These are phyloP conservation scores for Melipona bicolor DNA, from an alignment of 2,888 invertebrate species.

Conservation along the genomic window DNA sequence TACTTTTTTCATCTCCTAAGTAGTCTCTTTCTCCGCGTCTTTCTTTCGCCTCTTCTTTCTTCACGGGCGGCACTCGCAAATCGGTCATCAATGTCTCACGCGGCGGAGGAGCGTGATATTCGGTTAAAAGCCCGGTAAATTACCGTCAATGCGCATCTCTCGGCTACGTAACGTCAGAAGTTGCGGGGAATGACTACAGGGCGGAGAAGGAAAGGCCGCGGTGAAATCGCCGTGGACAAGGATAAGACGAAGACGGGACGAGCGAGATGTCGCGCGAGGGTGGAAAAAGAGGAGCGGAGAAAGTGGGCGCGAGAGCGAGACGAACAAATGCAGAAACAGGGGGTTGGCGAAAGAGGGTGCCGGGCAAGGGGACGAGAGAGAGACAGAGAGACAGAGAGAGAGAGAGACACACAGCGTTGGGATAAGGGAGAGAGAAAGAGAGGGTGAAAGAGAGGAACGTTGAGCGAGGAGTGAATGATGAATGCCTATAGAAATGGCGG, in stretches of 20 bases:
- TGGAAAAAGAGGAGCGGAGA: slow-evolving; percentile 22
- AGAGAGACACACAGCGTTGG: no score
- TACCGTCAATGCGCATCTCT: slow-evolving; percentile 75
- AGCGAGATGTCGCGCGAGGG: slow-evolving; percentile 5
- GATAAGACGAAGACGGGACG: slow-evolving; percentile 20
- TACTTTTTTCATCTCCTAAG: neutral
- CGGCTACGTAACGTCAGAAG: slow-evolving; percentile 51
- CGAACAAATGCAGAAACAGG: slow-evolving; percentile 31
- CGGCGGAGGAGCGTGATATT: slow-evolving; percentile 59
- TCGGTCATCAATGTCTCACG: slow-evolving; percentile 49
- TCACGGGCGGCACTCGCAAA: slow-evolving; percentile 25
- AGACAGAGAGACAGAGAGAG: slow-evolving; percentile 10
- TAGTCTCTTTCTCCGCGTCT: neutral
- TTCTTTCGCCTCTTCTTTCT: neutral
- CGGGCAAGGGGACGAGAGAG: neutral
- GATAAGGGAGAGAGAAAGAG: slow-evolving; percentile 15
- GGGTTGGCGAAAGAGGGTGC: slow-evolving; percentile 23
- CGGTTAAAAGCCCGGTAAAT: slow-evolving; percentile 75
- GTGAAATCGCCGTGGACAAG: neutral
- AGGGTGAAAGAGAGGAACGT: slow-evolving; percentile 43
- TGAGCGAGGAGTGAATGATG: slow-evolving; percentile 77
- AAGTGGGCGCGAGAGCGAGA: slow-evolving; percentile 15
- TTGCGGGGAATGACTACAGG: slow-evolving; percentile 44
- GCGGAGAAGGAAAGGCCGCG: neutral
- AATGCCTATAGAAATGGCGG: slow-evolving; percentile 80